Base-by-base conservation (phyloP, 2,113 vertebrate genomes). In the Phasianus colchicus region DNA sequence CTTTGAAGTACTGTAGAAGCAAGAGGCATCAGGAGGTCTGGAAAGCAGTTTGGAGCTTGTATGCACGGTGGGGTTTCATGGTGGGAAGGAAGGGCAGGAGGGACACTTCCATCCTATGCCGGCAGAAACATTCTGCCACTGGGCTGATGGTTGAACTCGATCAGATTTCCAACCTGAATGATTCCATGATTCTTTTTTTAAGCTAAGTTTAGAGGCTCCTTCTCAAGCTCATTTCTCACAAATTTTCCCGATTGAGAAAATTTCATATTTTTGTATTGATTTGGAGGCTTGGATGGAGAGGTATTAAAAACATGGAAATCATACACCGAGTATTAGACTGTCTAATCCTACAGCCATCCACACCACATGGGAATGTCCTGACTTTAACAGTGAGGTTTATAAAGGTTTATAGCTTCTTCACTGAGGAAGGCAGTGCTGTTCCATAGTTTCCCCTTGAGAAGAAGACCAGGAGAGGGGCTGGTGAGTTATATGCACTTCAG, bases 201-300 rank as follows among this genome's bases (percentile, higher is more conserved):
- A 76, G 36, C 38, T 43, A n/a, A 36, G 4, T 24, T 11, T 21
- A 75, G n/a, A 88, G 36, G 24, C 27, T 78, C 27, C 48, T 13
- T 57, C 52, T 54, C 34, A 69, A 32, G 42, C 43, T 16, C 0
- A 2, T 58, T 91, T 86, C 61, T 79, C 82, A 75, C n/a, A n/a
- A n/a, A n/a, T n/a, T n/a, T n/a, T n/a, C n/a, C 76, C 43, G 34
- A 17, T 7, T 69, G 73, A 77, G 57, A 29, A 15, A 36, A 66
- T 48, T 65, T 55, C 48, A 80, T 76, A 45, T 93, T 66, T 81
- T 79, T 48, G 36, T 61, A 84, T 88, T 84, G 74, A 61, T 52
- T 71, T 57, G 38, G 77, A 36, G n/a, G 60, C 45, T 55, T 54
- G 73, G 73, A 74, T 71, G 72, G 90, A 54, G 77, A 79, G 70